These are phyloP conservation scores for Danio aesculapii DNA, from an alignment of 2,797 vertebrate genomes.

Conservation along the genomic window DNA sequence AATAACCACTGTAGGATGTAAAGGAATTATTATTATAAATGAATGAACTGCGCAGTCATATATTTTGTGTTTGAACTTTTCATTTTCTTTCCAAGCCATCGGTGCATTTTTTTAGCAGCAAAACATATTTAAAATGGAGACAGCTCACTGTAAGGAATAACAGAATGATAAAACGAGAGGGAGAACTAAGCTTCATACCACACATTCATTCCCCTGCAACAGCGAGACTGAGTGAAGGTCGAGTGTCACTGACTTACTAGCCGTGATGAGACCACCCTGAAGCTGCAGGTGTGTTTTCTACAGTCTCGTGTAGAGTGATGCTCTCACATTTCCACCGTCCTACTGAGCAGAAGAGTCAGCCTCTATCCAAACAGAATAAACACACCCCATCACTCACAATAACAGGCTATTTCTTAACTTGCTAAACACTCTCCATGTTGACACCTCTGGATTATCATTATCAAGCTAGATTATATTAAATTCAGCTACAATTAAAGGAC, in stretches of 20 bases:
- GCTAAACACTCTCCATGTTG: neutral
- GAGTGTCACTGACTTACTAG: constrained; percentile 41
- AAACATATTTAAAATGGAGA: constrained; percentile 35
- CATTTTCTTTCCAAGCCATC: neutral
- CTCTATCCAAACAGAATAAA: neutral
- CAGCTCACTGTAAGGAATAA: constrained; percentile 49
- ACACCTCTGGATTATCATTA: too few relatives aligned
- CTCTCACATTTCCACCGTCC: constrained; percentile 24
- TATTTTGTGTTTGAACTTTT: neutral
- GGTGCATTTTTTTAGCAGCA: constrained; percentile 29
- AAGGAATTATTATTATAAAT: neutral
- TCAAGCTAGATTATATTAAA: neutral
- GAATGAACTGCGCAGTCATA: neutral
- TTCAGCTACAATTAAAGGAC: constrained; percentile 23
- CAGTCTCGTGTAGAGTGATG: constrained; percentile 43
- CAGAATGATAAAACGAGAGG: constrained; percentile 62
- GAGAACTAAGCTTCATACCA: constrained; percentile 5
- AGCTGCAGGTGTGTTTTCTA: constrained; percentile 48
- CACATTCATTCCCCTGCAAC: constrained; percentile 14
- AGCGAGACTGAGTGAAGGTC: constrained; percentile 35
- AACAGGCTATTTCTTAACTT: neutral
- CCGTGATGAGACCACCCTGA: constrained; percentile 71
- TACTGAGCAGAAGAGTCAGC: neutral
- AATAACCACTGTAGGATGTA: neutral
- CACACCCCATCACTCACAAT: neutral